Conservation (phyloP, 53 echinoderm and acorn worm genomes). For the Patiria pectinifera region DNA sequence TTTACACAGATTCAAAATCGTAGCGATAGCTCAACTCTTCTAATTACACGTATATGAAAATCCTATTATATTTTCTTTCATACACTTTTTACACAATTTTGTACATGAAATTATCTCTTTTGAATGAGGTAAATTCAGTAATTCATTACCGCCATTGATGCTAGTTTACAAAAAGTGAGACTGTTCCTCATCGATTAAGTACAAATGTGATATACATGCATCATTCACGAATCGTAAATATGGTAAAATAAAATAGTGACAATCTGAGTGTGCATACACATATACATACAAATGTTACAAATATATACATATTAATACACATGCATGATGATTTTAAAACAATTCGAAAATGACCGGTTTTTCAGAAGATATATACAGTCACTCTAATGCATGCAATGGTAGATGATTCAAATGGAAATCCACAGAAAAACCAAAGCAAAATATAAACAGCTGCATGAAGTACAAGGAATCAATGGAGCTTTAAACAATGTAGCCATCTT, state of each 20-base stretch:
- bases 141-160: too few relatives aligned
- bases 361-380: neutral
- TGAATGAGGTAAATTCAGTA: too few relatives aligned
- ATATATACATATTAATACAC: neutral
- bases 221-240: neutral
- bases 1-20: too few relatives aligned
- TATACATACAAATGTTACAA: neutral
- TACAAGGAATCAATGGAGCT: neutral
- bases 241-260: neutral
- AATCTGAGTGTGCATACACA: neutral
- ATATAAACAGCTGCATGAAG: neutral
- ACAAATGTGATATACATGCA: neutral
- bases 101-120: too few relatives aligned
- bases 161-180: too few relatives aligned
- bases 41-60: too few relatives aligned
- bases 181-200: neutral
- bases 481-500: neutral
- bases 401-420: neutral
- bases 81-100: too few relatives aligned
- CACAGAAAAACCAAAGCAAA: neutral
- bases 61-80: too few relatives aligned
- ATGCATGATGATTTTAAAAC: neutral
- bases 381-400: neutral
- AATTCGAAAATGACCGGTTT: neutral
- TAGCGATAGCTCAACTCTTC: too few relatives aligned